Percentiles rank a stretch among this genome's conserved stretches.
These are phyloP conservation scores for Tipula helvola DNA, from an alignment of 2,888 invertebrate genomes.

Conservation along the genomic window DNA sequence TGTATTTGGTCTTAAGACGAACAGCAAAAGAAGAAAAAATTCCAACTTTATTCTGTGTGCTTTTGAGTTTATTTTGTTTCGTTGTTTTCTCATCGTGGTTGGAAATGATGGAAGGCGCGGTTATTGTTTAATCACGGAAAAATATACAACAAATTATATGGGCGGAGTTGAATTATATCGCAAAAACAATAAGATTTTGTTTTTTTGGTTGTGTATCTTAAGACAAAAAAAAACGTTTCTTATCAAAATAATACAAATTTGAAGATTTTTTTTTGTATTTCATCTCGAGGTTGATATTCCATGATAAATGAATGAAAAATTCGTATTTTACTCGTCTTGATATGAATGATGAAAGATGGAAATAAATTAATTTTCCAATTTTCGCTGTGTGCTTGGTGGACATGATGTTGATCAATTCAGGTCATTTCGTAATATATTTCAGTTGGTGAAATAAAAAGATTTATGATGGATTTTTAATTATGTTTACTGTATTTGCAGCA, in stretches of 20 bases:
- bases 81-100: background rate
- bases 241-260: conserved; percentile 4
- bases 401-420: background rate
- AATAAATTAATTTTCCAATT: background rate
- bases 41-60: background rate
- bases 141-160: conserved; percentile 7
- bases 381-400: background rate
- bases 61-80: background rate
- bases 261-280: background rate
- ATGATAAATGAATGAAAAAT: conserved; percentile 4
- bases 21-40: background rate
- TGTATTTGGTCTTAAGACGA: background rate
- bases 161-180: conserved; percentile 7
- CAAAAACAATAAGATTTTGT: background rate
- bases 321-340: background rate
- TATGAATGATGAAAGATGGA: background rate
- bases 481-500: background rate
- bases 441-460: background rate
- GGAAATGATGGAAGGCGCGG: conserved; percentile 6
- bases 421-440: background rate
- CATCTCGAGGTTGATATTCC: background rate
- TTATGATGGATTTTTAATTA: conserved; percentile 4
- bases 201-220: background rate
- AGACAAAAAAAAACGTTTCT: background rate
- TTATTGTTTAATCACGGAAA: conserved; percentile 7